Evolutionary conservation across 2,888 invertebrate species (phyloP), one percentile per base, ranked within the genome.

Genomic region (Globia sparganii): DNA sequence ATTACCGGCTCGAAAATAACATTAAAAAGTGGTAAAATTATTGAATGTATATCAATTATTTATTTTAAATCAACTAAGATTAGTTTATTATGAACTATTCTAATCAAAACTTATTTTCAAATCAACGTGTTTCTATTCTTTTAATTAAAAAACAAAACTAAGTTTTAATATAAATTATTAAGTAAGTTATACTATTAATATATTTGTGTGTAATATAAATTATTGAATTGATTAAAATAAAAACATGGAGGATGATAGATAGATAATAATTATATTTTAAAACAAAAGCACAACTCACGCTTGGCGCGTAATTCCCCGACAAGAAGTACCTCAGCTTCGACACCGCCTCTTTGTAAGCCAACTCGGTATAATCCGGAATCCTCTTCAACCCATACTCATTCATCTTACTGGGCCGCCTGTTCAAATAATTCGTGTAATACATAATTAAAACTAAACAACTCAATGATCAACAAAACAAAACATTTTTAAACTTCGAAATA

Each of bases 331-430:
- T 97, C 70, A 99, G 94, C 81, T 98, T 97, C 0, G 98, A 97
- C 8, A 98, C 98, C 25, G 98, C 98, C 93, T 98, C 98, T 86
- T 98, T 97, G 91, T 99, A 98, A 11, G 98, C 98, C 88, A 98
- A 97, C 92, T 98, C 98, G 0, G 98, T 98, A 88, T 98, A 98
- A 94, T 98, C 98, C 71, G 98, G 97, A 68, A 97, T 97, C 88
- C 97, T 97, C 91, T 97, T 97, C 87, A 96, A 88, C 9, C 97
- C 97, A 93, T 96, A 97, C 5, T 97, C 97, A 72, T 91, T 94
- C 94, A 96, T 94, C 88, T 96, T 97, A 37, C 91, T 91, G n/a
- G 96, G 96, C 77, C 96, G 90, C 91, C 96, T 96, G 89, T 91
- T 94, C 78, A 93, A 91, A 91, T 93, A 94, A 87, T 94, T 93